Conservation (phyloP, 2,113 vertebrate species). For the Podilymbus podiceps region DNA sequence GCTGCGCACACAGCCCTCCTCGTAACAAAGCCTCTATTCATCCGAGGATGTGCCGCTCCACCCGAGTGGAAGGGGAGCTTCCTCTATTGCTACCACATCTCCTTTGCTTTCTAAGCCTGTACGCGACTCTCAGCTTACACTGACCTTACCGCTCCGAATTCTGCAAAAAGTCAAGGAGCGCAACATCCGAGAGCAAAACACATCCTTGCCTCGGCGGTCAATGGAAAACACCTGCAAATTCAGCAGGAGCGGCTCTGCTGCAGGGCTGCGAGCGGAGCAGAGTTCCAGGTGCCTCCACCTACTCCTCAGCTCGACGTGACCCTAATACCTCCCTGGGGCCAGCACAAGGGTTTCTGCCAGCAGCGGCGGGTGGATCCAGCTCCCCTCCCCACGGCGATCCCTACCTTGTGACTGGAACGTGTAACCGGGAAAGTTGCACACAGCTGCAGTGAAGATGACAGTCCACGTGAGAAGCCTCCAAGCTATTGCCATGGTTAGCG, state of each 20-base stretch:
- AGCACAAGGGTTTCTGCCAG: neutral
- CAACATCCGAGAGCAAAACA: neutral
- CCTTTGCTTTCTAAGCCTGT: neutral
- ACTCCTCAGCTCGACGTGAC: neutral
- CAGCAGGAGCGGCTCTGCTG: neutral
- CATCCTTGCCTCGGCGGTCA: neutral
- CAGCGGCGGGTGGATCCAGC: neutral
- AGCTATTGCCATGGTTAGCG: constrained; percentile 88
- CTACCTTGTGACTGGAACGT: constrained; percentile 88
- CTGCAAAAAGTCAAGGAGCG: neutral
- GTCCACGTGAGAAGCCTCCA: constrained; percentile 88
- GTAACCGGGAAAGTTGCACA: constrained; percentile 69
- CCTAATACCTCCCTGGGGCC: neutral
- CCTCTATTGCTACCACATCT: neutral
- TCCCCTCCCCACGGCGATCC: neutral
- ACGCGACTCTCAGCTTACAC: neutral
- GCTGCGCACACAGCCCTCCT: neutral
- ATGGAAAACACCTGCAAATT: neutral
- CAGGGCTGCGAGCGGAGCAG: neutral
- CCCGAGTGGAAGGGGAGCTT: neutral
- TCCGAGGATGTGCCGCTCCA: neutral
- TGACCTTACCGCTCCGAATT: neutral
- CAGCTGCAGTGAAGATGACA: constrained; percentile 77
- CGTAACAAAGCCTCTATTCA: neutral
- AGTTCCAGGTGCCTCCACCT: neutral